phyloP scores from a whole-genome alignment of 2,888 invertebrate species.

The Pachydiplax longipennis region DNA sequence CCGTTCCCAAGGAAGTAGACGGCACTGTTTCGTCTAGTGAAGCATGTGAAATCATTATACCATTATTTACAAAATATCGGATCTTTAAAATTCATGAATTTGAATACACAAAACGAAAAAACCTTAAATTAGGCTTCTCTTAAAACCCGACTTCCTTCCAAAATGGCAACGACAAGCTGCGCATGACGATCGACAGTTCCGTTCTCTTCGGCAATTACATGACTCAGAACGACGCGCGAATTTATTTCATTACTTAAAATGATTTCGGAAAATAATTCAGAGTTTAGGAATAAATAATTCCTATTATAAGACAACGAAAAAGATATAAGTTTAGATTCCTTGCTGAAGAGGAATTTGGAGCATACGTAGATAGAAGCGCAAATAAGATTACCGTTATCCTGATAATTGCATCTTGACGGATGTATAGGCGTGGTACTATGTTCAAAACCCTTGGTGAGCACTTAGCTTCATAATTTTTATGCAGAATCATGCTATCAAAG shows the following conservation, averaged over 20 bases:
- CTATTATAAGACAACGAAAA: not conserved
- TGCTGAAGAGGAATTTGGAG: not conserved
- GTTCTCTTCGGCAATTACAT: constrained; percentile 34
- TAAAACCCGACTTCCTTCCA: not conserved
- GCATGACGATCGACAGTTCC: constrained; percentile 20
- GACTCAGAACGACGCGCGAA: not conserved
- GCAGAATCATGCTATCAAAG: too few relatives aligned
- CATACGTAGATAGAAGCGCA: not conserved
- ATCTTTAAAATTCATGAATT: not conserved
- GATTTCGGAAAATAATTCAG: not conserved
- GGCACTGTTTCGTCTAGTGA: not conserved
- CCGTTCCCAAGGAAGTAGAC: constrained; percentile 1
- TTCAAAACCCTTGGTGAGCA: not conserved
- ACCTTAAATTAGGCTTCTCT: not conserved
- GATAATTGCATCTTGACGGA: not conserved
- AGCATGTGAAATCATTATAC: constrained; percentile 18
- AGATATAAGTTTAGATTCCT: not conserved
- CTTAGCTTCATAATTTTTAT: too few relatives aligned
- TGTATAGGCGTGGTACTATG: not conserved
- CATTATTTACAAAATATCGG: not conserved
- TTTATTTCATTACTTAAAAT: not conserved
- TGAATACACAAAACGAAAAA: not conserved
- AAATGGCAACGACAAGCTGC: constrained; percentile 16
- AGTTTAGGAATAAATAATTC: not conserved
- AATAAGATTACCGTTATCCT: not conserved